Conservation (phyloP, 2,888 invertebrate species). For the Exocentrus adspersus region DNA sequence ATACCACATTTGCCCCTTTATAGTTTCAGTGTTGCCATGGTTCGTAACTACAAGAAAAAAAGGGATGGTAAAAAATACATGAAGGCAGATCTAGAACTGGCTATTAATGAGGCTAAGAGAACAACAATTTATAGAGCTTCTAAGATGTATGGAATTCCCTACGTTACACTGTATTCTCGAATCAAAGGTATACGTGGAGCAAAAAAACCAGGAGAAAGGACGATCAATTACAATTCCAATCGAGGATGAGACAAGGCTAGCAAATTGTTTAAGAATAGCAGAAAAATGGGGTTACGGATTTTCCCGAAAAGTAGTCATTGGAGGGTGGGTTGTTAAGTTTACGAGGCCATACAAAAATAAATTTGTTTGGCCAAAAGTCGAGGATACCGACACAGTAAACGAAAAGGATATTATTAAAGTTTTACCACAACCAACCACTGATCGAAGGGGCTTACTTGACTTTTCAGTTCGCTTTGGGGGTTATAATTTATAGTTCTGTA, state of each 20-base stretch:
- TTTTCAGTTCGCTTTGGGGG: background rate
- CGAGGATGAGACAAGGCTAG: background rate
- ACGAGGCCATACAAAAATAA: background rate
- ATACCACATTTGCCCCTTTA: background rate
- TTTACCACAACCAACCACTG: background rate
- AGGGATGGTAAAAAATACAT: background rate
- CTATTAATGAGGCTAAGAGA: background rate
- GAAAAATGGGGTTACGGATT: slow-evolving; percentile 42
- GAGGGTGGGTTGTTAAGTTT: background rate
- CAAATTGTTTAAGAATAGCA: too few species aligned
- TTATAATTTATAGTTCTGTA: background rate
- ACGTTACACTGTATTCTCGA: background rate
- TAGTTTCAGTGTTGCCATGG: background rate
- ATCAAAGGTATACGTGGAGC: slow-evolving; percentile 5
- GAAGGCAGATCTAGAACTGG: background rate
- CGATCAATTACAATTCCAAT: background rate
- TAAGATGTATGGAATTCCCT: background rate
- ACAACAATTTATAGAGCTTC: background rate
- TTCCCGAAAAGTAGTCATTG: slow-evolving; percentile 43
- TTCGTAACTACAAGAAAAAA: background rate
- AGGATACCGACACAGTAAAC: background rate
- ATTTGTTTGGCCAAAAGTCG: background rate
- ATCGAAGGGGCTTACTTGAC: background rate
- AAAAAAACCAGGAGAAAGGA: background rate
- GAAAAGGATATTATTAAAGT: background rate